Percentiles rank a stretch among this genome's conserved stretches.
Evolutionary conservation across 2,797 vertebrate genomes (phyloP).

Genomic region (Carcharodon carcharias): DNA sequence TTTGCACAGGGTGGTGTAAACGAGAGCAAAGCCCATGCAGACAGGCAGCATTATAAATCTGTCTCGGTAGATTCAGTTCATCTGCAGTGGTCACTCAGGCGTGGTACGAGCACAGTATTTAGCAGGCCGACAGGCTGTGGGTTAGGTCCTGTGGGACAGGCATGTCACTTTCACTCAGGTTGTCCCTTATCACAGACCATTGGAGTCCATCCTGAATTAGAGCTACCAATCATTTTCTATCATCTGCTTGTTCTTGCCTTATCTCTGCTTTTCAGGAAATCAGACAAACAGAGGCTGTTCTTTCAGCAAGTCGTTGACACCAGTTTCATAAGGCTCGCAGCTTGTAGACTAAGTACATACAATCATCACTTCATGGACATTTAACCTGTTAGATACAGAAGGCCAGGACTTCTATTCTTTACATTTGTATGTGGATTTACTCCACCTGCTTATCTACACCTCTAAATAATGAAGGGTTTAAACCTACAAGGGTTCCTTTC

Average conservation of each 20-base stretch:
- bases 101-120: not conserved
- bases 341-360: not conserved
- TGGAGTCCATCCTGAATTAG: not conserved
- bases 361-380: not conserved
- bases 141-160: not conserved
- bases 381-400: not conserved
- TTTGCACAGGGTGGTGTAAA: not conserved
- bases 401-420: not conserved
- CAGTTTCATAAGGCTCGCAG: not conserved
- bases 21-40: not conserved
- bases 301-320: not conserved
- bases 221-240: not conserved
- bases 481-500: not conserved
- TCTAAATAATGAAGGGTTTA: not conserved
- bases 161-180: not conserved
- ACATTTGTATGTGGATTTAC: not conserved
- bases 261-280: constrained; percentile 16
- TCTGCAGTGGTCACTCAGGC: not conserved
- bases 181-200: not conserved
- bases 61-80: constrained; percentile 8
- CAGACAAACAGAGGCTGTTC: constrained; percentile 2
- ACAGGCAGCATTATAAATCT: not conserved
- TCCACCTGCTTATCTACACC: not conserved
- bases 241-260: not conserved
- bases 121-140: constrained; percentile 1